Evolutionary conservation across 2,113 vertebrate species (phyloP), one percentile per base, ranked within the genome.

Genomic region (Dolichallabes microphthalmus): DNA sequence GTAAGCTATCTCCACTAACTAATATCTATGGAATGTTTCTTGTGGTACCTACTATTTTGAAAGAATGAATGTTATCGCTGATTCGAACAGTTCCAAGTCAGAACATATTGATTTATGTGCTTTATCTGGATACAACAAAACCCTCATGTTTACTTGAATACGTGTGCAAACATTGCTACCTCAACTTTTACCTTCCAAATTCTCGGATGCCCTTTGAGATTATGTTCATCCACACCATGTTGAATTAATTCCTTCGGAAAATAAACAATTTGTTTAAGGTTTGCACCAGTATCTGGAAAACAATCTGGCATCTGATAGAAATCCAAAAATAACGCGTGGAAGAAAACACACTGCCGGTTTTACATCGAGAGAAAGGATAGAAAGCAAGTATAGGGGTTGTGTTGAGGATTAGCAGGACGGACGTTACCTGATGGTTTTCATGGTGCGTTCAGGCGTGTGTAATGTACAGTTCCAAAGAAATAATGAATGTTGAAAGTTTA

Each of bases 391-490:
- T 63, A 71, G 32, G 61, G 22, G 45, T 81, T 53, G 17, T 76
- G 68, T 52, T 75, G 39, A 81, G 66, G 20, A 64, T 82, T 69
- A 58, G 81, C 80, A n/a, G 66, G 25, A 81, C 45, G 20, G 27
- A 20, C 50, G 68, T 88, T 75, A 80, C 71, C 79, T 84, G 53
- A 57, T 63, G 55, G 58, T 68, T 82, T 35, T 45, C 35, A 25
- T 53, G 27, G 71, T 82, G 77, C 71, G 57, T 82, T 82, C 57
- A 81, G 73, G 85, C 82, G 68, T 83, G 79, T 86, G 69, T 78
- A 39, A 85, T 88, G 88, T 86, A 86, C 82, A 86, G 88, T 88
- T 86, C 88, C 88, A 88, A 88, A 88, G 88, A 88, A 85, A 79
- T 88, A 73, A 86, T 88, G 88, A 88, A 88, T 88, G 88, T 88